Conservation (phyloP, 2,888 invertebrate species). For the Catocala nupta region DNA sequence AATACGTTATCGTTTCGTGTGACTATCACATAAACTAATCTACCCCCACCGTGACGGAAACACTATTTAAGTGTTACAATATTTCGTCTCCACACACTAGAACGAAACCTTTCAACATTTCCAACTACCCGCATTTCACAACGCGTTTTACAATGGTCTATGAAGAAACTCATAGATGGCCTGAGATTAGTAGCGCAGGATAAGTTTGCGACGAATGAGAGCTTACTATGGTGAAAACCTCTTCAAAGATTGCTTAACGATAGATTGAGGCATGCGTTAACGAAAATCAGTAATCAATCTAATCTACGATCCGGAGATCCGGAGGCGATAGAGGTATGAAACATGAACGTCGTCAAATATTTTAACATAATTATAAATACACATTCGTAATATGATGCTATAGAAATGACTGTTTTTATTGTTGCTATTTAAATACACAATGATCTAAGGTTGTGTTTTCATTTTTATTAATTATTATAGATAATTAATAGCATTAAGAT, state of each 20-base stretch:
- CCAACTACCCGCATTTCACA: constrained; percentile 42
- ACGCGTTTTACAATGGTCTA: constrained; percentile 42
- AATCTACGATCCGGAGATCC: no score
- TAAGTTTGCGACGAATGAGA: constrained; percentile 10
- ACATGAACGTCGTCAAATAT: no score
- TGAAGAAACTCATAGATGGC: constrained; percentile 40
- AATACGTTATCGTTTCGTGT: background rate
- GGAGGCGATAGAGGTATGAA: no score
- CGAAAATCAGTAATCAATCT: no score
- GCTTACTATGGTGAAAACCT: background rate
- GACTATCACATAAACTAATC: constrained; percentile 11
- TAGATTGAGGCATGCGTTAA: no score
- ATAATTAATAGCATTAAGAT: no score
- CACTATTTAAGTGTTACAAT: constrained; percentile 17
- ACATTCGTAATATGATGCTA: no score
- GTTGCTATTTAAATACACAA: no score
- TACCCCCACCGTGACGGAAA: constrained; percentile 8
- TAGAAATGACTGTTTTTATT: no score
- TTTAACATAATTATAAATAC: no score
- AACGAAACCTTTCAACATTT: constrained; percentile 47
- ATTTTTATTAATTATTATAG: no score
- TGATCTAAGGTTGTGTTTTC: no score
- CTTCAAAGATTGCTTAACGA: background rate
- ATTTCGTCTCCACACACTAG: constrained; percentile 39
- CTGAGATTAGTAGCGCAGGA: constrained; percentile 30